phyloP scores from a whole-genome alignment of 2,888 invertebrate genomes.

The Drepanosiphum platanoidis region DNA sequence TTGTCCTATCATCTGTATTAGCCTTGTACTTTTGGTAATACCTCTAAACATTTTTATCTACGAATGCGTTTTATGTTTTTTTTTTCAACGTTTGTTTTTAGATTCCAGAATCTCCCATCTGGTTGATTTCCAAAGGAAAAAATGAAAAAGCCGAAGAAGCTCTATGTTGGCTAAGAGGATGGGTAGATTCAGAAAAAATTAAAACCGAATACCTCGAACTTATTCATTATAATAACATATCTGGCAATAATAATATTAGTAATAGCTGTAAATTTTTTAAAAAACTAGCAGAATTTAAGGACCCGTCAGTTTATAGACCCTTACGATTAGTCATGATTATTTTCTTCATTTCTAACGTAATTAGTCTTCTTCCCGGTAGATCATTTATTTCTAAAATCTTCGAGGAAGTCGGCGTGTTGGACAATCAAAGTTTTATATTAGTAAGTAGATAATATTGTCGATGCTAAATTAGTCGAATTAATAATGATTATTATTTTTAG shows the following conservation, averaged over 20 bases:
- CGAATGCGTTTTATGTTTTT: background rate
- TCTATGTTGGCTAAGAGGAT: conserved; percentile 71
- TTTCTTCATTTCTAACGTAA: conserved; percentile 70
- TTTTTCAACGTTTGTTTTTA: conserved; percentile 64
- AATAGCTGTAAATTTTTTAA: background rate
- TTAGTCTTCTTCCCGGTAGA: conserved; percentile 69
- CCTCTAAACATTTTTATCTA: background rate
- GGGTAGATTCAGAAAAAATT: conserved; percentile 70
- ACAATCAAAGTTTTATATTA: conserved; percentile 16
- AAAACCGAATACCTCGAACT: conserved; percentile 70
- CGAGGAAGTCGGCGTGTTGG: background rate
- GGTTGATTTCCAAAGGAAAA: conserved; percentile 71
- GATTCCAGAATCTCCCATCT: conserved; percentile 74
- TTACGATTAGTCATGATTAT: conserved; percentile 70
- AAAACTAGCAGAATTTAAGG: conserved; percentile 67
- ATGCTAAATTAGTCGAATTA: background rate
- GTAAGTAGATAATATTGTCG: background rate
- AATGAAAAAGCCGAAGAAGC: conserved; percentile 70
- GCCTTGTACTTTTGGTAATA: conserved; percentile 73
- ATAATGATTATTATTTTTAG: background rate
- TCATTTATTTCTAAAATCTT: conserved; percentile 66
- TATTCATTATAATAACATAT: conserved; percentile 69
- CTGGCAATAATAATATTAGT: conserved; percentile 63
- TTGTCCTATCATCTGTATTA: conserved; percentile 69
- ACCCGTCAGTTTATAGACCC: conserved; percentile 70